Conservation (phyloP, 2,797 vertebrate genomes). For the Masticophis lateralis region DNA sequence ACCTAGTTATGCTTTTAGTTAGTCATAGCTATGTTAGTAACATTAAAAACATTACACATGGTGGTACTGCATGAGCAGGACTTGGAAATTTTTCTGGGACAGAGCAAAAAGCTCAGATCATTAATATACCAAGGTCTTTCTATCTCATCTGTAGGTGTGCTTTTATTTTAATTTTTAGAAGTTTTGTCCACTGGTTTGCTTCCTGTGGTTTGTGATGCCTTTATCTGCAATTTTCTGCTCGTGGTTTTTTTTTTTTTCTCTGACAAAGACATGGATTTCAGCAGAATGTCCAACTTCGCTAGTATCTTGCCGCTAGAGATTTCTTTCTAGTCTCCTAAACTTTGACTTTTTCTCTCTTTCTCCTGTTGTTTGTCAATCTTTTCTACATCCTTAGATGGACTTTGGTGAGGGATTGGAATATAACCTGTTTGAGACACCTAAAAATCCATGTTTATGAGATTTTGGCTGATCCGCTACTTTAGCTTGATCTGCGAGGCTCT, state of each 20-base stretch:
- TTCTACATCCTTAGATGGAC: slow-evolving; percentile 43
- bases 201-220: neutral
- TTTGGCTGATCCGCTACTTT: slow-evolving; percentile 52
- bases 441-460: slow-evolving; percentile 49
- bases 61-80: neutral
- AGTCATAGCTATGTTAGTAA: neutral
- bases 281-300: neutral
- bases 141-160: neutral
- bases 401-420: slow-evolving; percentile 53
- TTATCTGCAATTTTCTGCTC: slow-evolving; percentile 1
- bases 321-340: slow-evolving; percentile 37
- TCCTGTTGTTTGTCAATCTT: slow-evolving; percentile 46
- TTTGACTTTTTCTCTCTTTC: slow-evolving; percentile 25
- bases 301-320: slow-evolving; percentile 4
- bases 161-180: slow-evolving; percentile 1
- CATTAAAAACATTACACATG: neutral
- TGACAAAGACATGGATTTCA: slow-evolving; percentile 30
- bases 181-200: neutral
- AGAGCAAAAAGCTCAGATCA: neutral
- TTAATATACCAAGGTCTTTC: neutral
- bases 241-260: neutral
- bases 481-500: slow-evolving; percentile 45
- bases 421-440: slow-evolving; percentile 39
- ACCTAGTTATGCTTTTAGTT: neutral
- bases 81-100: neutral